Evolutionary conservation across 2,113 vertebrate genomes (phyloP).

Genomic region (Rhipidura dahli): DNA sequence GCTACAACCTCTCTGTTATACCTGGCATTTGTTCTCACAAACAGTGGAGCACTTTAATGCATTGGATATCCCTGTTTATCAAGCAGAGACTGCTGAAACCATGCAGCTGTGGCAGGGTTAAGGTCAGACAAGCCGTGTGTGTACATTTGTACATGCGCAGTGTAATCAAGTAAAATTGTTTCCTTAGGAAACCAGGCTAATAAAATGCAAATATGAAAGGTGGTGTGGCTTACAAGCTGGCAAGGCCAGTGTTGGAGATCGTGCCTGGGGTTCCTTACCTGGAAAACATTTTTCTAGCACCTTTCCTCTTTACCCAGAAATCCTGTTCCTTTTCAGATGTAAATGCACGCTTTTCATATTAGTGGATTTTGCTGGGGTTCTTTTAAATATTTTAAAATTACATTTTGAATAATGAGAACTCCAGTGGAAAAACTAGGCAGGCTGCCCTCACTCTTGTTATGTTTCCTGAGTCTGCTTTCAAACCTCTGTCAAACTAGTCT

Average conservation of each 20-base stretch:
- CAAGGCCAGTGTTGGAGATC: neutral
- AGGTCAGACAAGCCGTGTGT: neutral
- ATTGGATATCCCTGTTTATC: neutral
- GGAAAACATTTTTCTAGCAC: neutral
- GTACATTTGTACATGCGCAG: neutral
- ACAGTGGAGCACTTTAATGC: neutral
- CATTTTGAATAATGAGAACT: neutral
- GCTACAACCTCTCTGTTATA: neutral
- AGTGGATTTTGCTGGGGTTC: neutral
- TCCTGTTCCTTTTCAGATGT: neutral
- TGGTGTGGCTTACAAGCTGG: neutral
- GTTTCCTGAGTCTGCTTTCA: neutral
- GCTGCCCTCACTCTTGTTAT: neutral
- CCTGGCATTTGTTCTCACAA: neutral
- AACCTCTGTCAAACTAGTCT: neutral
- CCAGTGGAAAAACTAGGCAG: neutral
- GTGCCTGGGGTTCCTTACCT: neutral
- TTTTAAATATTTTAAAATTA: neutral
- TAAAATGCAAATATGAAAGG: constrained; percentile 24
- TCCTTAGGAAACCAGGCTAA: constrained; percentile 32
- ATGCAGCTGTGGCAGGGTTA: neutral
- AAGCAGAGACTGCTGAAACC: neutral
- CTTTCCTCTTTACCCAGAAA: neutral
- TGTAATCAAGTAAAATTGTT: constrained; percentile 11
- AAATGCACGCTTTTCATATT: neutral